Evolutionary conservation across 2,797 vertebrate species (phyloP), one percentile per base, ranked within the genome.

Genomic region (Hypotaenidia okinawae): DNA sequence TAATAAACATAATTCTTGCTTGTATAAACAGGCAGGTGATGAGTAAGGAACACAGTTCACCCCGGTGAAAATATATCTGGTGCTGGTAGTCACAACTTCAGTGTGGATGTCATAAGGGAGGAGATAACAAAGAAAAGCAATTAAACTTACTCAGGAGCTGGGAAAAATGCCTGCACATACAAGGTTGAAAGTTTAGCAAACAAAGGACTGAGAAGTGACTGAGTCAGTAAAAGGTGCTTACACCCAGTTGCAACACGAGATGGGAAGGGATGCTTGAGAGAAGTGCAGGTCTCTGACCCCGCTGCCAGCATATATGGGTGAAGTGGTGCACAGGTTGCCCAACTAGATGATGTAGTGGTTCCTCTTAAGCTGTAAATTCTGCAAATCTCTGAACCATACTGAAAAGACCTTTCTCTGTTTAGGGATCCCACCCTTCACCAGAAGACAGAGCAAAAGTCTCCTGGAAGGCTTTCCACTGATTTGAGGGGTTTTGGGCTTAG

Each of bases 281-380:
- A 33, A 85, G 21, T 9, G 6, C 3, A 59, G 25, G 27, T 67
- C 49, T 8, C 43, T 77, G 59, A 41, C 23, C 24, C 16, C 3
- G 9, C 6, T 49, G 13, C 32, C 24, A 30, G 3, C 0, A 0
- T 27, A 4, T 7, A 6, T 6, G 24, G 13, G 7, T 83, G 30
- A 93, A 47, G 22, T 63, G 57, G 4, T 52, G 6, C 9, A 9
- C 37, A 55, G 16, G 30, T 25, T 54, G 9, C 27, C 19, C 45
- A 43, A 8, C 16, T 39, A 4, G 13, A 16, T 51, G 21, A 37
- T 41, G 28, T 30, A 84, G 51, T 6, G 3, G 3, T 21, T 87
- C 54, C 27, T 72, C 8, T 91, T 54, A 27, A 45, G 41, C 32
- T 35, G 33, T 78, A 81, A 91, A 75, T 68, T 77, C 73, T 51